Percentiles rank a stretch among this genome's conserved stretches.
These are phyloP conservation scores for Sogatella furcifera DNA, from an alignment of 1,140 invertebrate genomes.

Conservation along the genomic window DNA sequence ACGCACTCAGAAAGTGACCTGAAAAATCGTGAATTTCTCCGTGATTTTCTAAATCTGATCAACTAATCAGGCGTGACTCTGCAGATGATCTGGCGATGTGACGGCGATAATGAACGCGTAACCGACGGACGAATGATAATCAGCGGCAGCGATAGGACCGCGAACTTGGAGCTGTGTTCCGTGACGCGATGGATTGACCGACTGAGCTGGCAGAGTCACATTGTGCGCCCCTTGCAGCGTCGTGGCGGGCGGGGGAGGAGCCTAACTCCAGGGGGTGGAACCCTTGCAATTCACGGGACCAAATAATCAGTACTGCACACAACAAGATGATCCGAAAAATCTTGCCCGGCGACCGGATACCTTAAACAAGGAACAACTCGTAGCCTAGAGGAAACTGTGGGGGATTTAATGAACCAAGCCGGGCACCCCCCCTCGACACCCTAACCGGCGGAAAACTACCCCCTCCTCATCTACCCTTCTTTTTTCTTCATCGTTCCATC, in stretches of 20 bases:
- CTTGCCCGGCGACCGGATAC: constrained; percentile 4
- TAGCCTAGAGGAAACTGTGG: background rate
- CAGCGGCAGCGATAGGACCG: no score
- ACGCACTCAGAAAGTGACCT: no score
- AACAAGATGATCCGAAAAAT: constrained; percentile 14
- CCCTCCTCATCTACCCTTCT: background rate
- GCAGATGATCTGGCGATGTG: no score
- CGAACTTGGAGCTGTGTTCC: background rate
- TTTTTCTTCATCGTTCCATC: background rate
- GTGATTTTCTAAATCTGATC: no score
- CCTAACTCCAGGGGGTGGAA: background rate
- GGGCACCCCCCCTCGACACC: background rate
- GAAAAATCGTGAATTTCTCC: no score
- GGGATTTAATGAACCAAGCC: constrained; percentile 1
- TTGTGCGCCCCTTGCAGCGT: background rate
- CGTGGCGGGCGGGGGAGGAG: background rate
- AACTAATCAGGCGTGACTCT: no score
- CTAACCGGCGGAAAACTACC: background rate
- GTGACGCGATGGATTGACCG: background rate
- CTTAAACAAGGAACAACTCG: background rate
- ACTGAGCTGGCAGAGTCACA: background rate
- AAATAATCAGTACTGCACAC: constrained; percentile 7
- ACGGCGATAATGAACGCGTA: no score
- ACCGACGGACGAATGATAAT: no score
- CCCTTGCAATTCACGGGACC: constrained; percentile 1